Percentiles rank a stretch among this genome's conserved stretches.
phyloP scores from a whole-genome alignment of 2,888 invertebrate genomes.

The Branchellion lobata region DNA sequence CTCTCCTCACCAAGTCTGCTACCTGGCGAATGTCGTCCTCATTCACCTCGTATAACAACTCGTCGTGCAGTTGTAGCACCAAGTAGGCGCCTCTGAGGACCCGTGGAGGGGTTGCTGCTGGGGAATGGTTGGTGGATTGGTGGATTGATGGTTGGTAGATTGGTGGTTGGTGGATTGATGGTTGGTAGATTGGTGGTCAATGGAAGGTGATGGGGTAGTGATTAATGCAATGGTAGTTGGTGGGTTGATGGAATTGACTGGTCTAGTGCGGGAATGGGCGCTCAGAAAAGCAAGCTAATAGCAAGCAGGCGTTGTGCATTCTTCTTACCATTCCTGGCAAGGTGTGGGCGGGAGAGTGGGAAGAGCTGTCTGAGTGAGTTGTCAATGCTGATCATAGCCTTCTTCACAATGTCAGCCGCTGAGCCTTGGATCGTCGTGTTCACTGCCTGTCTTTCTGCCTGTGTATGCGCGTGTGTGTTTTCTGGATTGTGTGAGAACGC shows the following conservation, averaged over 20 bases:
- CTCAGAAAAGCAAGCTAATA: too few species aligned
- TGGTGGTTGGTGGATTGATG: too few species aligned
- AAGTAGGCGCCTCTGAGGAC: conserved; percentile 65
- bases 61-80: conserved; percentile 91
- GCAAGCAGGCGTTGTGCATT: too few species aligned
- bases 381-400: conserved; percentile 80
- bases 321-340: not conserved
- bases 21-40: conserved; percentile 62
- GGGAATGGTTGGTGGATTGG: too few species aligned
- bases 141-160: too few species aligned
- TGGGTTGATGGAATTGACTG: too few species aligned
- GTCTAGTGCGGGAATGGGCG: too few species aligned
- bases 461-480: conserved; percentile 54
- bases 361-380: conserved; percentile 65
- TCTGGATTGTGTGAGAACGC: not conserved
- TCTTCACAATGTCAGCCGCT: conserved; percentile 91
- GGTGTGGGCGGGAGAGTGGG: conserved; percentile 54
- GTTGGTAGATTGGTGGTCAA: too few species aligned
- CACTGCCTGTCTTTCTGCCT: conserved; percentile 91
- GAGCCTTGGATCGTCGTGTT: conserved; percentile 95
- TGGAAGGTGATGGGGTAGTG: too few species aligned
- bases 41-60: conserved; percentile 86
- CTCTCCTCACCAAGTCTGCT: conserved; percentile 69
- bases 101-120: too few species aligned
- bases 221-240: too few species aligned